Conservation (phyloP, 2,797 vertebrate species). For the Orientallactaga sibirica region DNA sequence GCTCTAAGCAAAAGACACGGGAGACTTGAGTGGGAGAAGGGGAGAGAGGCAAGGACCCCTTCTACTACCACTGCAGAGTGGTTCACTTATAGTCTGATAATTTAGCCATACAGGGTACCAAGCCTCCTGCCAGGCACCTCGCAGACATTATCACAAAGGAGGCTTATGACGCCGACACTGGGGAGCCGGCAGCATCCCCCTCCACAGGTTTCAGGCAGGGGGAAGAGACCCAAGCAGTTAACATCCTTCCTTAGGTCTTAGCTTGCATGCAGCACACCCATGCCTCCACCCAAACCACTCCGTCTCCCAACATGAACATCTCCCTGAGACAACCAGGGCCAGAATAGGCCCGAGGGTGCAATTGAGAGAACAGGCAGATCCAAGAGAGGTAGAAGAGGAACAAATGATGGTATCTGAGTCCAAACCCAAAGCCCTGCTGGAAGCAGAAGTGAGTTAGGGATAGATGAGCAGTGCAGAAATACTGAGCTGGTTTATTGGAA, state of each 20-base stretch:
- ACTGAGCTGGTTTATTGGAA: too few relatives aligned
- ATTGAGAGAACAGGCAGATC: background rate
- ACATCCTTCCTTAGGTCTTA: slow-evolving; percentile 13
- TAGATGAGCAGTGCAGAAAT: too few relatives aligned
- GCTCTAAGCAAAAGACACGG: background rate
- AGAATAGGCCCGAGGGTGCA: background rate
- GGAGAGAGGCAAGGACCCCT: background rate
- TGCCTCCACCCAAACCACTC: background rate
- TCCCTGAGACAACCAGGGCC: background rate
- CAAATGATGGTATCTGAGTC: background rate
- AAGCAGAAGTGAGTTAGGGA: background rate
- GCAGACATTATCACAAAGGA: background rate
- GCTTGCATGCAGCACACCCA: background rate
- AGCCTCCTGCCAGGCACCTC: background rate
- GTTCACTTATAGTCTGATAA: too few relatives aligned
- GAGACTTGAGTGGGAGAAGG: background rate
- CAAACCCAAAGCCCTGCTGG: background rate
- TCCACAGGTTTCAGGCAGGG: background rate
- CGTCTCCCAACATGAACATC: background rate
- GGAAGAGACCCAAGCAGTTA: background rate
- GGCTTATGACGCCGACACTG: too few relatives aligned
- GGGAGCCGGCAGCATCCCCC: background rate
- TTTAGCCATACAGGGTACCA: background rate
- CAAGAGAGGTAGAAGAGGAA: background rate
- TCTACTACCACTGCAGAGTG: fast-evolving